These are phyloP conservation scores for Noctua fimbriata DNA, from an alignment of 2,888 invertebrate species.

Conservation along the genomic window DNA sequence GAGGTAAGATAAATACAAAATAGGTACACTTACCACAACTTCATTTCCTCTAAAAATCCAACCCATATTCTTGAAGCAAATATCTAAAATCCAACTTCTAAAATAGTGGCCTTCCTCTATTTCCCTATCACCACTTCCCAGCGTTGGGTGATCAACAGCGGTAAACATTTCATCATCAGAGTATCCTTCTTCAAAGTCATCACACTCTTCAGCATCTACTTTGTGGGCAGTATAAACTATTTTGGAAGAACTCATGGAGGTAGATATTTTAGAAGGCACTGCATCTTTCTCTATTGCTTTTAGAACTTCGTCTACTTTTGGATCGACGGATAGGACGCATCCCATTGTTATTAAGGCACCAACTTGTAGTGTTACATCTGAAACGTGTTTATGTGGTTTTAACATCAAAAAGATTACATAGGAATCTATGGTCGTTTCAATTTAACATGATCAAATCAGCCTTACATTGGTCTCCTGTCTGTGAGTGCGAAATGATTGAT, in stretches of 20 bases:
- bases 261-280: slow-evolving; percentile 69
- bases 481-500: no score
- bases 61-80: slow-evolving; percentile 91
- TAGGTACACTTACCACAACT: slow-evolving; percentile 75
- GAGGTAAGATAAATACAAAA: background rate
- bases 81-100: slow-evolving; percentile 91
- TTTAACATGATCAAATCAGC: background rate
- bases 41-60: slow-evolving; percentile 82
- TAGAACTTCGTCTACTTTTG: slow-evolving; percentile 91
- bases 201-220: slow-evolving; percentile 77
- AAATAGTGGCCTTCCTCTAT: slow-evolving; percentile 77
- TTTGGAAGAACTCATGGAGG: slow-evolving; percentile 64
- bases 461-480: no score
- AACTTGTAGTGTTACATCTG: slow-evolving; percentile 93
- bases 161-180: slow-evolving; percentile 86
- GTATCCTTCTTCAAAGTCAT: slow-evolving; percentile 87
- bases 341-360: slow-evolving; percentile 94
- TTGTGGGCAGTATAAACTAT: slow-evolving; percentile 65
- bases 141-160: slow-evolving; percentile 62
- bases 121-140: slow-evolving; percentile 69
- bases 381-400: background rate
- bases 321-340: slow-evolving; percentile 92
- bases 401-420: background rate
- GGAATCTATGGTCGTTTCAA: background rate
- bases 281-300: slow-evolving; percentile 89